Base-by-base conservation (phyloP, 2,113 vertebrate genomes). In the Patagioenas fasciata region DNA sequence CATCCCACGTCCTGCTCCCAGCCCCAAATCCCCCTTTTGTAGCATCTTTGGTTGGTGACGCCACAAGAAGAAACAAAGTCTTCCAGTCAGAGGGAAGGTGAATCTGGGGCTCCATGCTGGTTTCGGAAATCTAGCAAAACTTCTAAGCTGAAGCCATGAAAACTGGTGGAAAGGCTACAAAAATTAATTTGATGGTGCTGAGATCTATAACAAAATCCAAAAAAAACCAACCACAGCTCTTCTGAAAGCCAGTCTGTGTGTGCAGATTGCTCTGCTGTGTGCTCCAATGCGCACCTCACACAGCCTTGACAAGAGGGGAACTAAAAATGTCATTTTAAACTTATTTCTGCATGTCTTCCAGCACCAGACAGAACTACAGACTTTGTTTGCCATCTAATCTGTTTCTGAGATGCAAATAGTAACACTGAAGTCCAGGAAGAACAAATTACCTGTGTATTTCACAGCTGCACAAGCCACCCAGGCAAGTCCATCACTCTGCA, bases 221-320 rank as follows among this genome's bases (percentile, higher is more conserved):
- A 47, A 47, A 47, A 47, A 47, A 9, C 44, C 44, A 47, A 47
- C 44, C 18, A 47, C 44, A 36, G 21, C n/a, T 23, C 31, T 67
- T n/a, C 58, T 18, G 42, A 44, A 62, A 85, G 48, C 15, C 70
- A 53, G 32, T 8, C 47, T 28, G 5, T 4, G 5, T 6, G 17
- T 1, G 3, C 1, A n/a, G 15, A 25, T 18, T 29, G 65, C 88
- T 73, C 60, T 73, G 40, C 10, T 8, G 31, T 38, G 40, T 0
- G 0, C 19, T 50, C 60, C 40, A 44, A 23, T 4, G 24, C 0
- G 2, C 6, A 44, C 26, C 32, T 15, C 34, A n/a, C 36, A 61
- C 32, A 28, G 34, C 13, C 36, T 51, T 18, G 57, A 40, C 53
- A 7, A 26, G 8, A 31, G 51, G 9, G 32, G 28, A 69, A 32